Conservation (phyloP, 2,888 invertebrate genomes). For the Aphrophora alni region DNA sequence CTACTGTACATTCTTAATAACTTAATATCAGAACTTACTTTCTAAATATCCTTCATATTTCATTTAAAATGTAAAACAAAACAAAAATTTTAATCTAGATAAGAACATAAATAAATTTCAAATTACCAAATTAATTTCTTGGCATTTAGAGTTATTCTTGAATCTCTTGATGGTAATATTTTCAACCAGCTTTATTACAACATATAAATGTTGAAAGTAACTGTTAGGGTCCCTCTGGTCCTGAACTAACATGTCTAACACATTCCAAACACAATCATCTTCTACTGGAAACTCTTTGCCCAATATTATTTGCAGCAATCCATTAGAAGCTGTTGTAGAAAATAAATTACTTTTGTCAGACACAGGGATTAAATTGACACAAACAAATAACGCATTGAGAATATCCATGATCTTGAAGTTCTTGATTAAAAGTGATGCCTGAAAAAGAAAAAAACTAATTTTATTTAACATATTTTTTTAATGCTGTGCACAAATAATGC, state of each 20-base stretch:
- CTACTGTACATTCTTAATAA: too few species aligned
- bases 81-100: not conserved
- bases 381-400: not conserved
- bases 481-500: too few species aligned
- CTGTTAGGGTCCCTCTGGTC: not conserved
- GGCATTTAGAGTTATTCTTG: not conserved
- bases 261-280: not conserved
- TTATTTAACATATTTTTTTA: too few species aligned
- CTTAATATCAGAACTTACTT: too few species aligned
- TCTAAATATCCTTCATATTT: too few species aligned
- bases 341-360: not conserved
- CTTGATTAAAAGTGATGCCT: not conserved
- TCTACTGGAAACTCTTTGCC: not conserved
- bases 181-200: not conserved
- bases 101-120: not conserved
- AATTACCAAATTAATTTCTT: not conserved
- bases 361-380: not conserved
- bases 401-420: not conserved
- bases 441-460: not conserved
- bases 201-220: not conserved
- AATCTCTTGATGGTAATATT: not conserved
- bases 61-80: too few species aligned
- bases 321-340: not conserved
- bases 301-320: not conserved
- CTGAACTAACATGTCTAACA: not conserved